Base-by-base conservation (phyloP, 23 tunicate genomes). In the Ascidia mentula region DNA sequence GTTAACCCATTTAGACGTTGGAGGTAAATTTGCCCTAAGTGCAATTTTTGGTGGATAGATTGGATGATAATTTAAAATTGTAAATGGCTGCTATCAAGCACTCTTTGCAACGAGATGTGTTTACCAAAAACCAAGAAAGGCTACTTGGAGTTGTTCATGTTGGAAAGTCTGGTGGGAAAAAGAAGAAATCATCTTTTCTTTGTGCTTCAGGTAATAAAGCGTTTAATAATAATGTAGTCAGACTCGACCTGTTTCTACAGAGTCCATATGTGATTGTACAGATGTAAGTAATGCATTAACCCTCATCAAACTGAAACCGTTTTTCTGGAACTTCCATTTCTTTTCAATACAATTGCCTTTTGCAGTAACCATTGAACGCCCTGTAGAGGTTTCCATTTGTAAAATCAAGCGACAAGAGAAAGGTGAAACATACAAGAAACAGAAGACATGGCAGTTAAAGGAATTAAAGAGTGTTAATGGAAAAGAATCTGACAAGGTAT, bases 111-210 rank as follows among this genome's bases (percentile, higher is more conserved):
- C 85, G 99, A 34, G 99, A 96, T 74, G 82, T 96, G 31, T 96
- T 96, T 80, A 96, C 99, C 13, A 94, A 97, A 38, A 78, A 76
- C 34, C 90, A 87, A 34, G 99, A 96, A 78, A 72, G 99, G 38
- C 69, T 96, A 36, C 84, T 96, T 33, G 99, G 97, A 26, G 99
- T 89, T n/a, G 89, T 96, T 36, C 99, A 83, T 69, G 86, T 91
- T 65, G 90, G 95, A 4, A 96, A 91, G 60, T 82, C 89, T 36
- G 96, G 99, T 20, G 80, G 77, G 38, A 96, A 96, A 46, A 92
- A 92, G 79, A 96, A 90, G 78, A 93, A 93, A 72, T 79, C 88
- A 0, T 72, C 98, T 0, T 88, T 81, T 42, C 76, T 93, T 0
- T 93, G 98, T 69, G 98, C 90, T 65, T 93, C 98, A 71, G 98